phyloP scores from a whole-genome alignment of 2,888 invertebrate species.

The Dolichomitus sp. region DNA sequence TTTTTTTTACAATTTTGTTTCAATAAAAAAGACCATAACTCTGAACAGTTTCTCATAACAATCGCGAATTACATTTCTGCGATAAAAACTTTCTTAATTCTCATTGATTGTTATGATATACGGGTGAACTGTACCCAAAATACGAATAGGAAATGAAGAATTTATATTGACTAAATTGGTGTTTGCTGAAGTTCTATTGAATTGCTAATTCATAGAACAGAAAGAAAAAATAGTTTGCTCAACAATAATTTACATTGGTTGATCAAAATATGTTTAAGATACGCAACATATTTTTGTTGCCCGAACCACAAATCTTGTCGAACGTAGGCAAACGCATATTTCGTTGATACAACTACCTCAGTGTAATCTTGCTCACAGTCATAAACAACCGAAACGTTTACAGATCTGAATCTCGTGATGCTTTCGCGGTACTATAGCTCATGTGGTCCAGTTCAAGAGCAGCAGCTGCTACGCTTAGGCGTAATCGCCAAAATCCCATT shows the following conservation, averaged over 20 bases:
- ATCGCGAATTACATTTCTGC: background rate
- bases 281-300: too few relatives aligned
- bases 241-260: too few relatives aligned
- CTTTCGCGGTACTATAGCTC: conserved; percentile 34
- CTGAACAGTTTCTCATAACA: background rate
- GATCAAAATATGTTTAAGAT: too few relatives aligned
- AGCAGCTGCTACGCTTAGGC: conserved; percentile 65
- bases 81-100: background rate
- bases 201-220: too few relatives aligned
- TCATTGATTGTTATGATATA: background rate
- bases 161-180: background rate
- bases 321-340: background rate
- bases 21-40: background rate
- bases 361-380: conserved; percentile 31
- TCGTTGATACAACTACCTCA: background rate
- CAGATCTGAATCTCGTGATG: conserved; percentile 32
- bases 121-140: background rate
- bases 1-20: background rate
- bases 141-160: background rate
- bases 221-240: too few relatives aligned
- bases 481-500: conserved; percentile 72
- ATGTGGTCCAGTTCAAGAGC: conserved; percentile 41
- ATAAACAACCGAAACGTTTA: conserved; percentile 17
- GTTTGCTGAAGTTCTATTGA: too few relatives aligned
- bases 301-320: too few relatives aligned